Conservation (phyloP, 1,140 invertebrate species). For the Microplitis demolitor region DNA sequence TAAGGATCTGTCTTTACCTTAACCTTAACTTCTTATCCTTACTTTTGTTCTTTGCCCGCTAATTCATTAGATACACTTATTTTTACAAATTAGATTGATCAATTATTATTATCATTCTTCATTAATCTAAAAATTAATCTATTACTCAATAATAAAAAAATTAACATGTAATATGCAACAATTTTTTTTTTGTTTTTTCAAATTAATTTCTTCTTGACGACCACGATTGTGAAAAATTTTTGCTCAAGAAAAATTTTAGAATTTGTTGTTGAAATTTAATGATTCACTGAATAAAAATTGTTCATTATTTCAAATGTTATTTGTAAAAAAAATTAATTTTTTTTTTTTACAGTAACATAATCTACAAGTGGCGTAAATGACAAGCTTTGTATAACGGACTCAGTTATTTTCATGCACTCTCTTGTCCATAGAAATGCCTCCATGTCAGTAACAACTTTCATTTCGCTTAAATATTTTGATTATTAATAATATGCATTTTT, state of each 20-base stretch:
- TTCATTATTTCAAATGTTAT: not conserved
- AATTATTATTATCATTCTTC: not conserved
- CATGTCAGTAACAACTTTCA: not conserved
- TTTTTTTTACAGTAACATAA: not conserved
- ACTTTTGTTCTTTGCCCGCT: not conserved
- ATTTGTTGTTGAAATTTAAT: too few relatives aligned
- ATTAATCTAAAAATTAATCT: too few relatives aligned
- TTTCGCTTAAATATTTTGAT: slow-evolving; percentile 5
- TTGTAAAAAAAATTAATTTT: not conserved
- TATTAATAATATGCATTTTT: not conserved
- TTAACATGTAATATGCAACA: too few relatives aligned
- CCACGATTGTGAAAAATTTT: too few relatives aligned
- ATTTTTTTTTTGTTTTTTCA: too few relatives aligned
- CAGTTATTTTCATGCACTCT: not conserved
- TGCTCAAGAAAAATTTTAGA: too few relatives aligned
- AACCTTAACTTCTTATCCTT: too few relatives aligned
- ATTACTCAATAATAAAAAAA: too few relatives aligned
- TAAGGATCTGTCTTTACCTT: too few relatives aligned
- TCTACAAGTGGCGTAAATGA: slow-evolving; percentile 4
- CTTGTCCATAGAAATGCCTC: not conserved
- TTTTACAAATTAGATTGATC: slow-evolving; percentile 12
- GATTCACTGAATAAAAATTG: too few relatives aligned
- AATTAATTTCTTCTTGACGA: too few relatives aligned
- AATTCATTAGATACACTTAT: slow-evolving; percentile 11
- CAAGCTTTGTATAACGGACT: slow-evolving; percentile 12